These are phyloP conservation scores for Semnornis frantzii DNA, from an alignment of 2,113 vertebrate species.

Conservation along the genomic window DNA sequence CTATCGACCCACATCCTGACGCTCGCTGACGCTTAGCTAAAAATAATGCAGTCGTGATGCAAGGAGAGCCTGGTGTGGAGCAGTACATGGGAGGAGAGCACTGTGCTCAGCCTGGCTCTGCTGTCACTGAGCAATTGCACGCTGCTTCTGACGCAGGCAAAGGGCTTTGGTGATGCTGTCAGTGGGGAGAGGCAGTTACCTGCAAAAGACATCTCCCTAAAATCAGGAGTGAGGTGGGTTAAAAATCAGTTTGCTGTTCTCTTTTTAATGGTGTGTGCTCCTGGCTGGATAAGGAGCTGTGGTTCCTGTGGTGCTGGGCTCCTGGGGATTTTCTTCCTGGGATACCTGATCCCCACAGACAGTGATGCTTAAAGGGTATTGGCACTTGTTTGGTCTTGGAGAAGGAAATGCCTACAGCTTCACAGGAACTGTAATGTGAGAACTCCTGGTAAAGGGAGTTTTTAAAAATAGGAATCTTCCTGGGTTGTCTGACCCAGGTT, in stretches of 20 bases:
- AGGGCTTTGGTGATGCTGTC: background rate
- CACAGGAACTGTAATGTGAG: background rate
- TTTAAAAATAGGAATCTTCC: background rate
- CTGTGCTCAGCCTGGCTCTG: background rate
- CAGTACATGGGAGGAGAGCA: background rate
- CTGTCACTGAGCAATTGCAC: background rate
- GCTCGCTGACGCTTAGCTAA: conserved; percentile 6
- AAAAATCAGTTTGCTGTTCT: background rate
- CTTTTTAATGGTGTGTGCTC: background rate
- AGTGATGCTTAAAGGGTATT: background rate
- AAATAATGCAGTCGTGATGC: conserved; percentile 42
- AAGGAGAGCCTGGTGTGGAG: background rate
- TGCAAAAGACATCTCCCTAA: background rate
- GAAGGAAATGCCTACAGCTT: background rate
- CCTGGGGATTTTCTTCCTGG: background rate
- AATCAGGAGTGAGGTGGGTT: background rate
- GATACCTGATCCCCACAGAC: background rate
- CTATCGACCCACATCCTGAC: conserved; percentile 32
- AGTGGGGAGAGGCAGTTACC: background rate
- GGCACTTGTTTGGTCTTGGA: background rate
- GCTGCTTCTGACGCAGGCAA: background rate
- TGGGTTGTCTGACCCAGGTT: background rate
- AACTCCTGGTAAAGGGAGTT: background rate
- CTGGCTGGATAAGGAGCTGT: too few relatives aligned
- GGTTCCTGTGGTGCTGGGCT: background rate